phyloP scores from a whole-genome alignment of 2,113 vertebrate species.

The Tragulus kanchil region DNA sequence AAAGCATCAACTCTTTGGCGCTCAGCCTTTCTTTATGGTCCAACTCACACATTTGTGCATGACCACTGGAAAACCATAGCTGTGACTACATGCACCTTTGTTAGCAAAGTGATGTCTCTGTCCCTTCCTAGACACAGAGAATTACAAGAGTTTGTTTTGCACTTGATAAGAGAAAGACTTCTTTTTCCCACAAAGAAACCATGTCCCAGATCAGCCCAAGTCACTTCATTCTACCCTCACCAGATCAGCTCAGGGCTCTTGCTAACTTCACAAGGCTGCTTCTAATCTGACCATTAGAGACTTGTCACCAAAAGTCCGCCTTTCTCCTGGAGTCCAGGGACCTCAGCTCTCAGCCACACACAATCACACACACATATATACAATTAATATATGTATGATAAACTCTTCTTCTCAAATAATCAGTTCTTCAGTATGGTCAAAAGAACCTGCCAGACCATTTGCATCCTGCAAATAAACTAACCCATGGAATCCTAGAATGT shows the following conservation, averaged over 20 bases:
- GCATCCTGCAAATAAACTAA: constrained; percentile 30
- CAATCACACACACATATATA: background rate
- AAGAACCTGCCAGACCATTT: background rate
- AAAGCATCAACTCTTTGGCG: background rate
- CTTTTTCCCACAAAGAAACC: background rate
- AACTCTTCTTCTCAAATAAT: background rate
- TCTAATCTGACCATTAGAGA: background rate
- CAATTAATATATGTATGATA: background rate
- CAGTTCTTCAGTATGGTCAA: background rate
- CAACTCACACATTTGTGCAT: background rate
- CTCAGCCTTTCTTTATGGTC: background rate
- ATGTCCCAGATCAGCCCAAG: background rate
- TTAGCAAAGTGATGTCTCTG: background rate
- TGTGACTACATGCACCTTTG: background rate
- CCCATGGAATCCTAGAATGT: background rate
- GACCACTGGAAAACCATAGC: background rate
- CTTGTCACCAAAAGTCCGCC: background rate
- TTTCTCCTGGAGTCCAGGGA: background rate
- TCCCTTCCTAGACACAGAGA: too few relatives aligned
- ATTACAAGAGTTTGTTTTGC: background rate
- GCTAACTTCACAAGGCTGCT: background rate
- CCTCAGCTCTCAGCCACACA: background rate
- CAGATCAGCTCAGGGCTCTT: background rate
- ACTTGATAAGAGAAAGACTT: background rate
- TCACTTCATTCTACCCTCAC: background rate